Base-by-base conservation (phyloP, 1,140 invertebrate species). In the Calliopsis andreniformis region DNA sequence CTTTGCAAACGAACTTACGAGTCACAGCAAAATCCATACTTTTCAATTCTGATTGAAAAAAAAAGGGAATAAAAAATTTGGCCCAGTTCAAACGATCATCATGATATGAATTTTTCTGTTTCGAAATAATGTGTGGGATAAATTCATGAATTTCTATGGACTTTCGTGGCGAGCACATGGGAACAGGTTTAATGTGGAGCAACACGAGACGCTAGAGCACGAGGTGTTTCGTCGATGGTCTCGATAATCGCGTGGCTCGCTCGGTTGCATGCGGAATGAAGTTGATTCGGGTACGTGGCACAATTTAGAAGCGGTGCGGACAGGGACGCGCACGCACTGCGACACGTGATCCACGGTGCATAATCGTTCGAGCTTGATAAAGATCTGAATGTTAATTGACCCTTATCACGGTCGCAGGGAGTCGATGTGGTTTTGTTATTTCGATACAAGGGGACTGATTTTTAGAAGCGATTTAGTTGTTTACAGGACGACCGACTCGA, bases 261-360 rank as follows among this genome's bases (percentile, higher is more conserved):
- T 4, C 28, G 28, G 10, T 25, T 45, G 71, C 49, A 73, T 73
- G 61, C 61, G 20, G 20, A 73, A 73, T 73, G 71, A 73, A 56
- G 61, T 5, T 28, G 35, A 55, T 73, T 73, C n/a, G 70, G 61
- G 49, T 43, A 73, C 49, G 70, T 61, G 70, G 61, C 71, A 73
- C 51, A 66, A 66, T 73, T 73, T 73, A 73, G n/a, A 45, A 61
- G 47, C 32, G 43, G 2, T 14, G 14, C 16, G 23, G 43, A 51
- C 69, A 49, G 35, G 25, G 49, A 64, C 35, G 43, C 28, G 62
- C 61, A 73, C 51, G 71, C 61, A 56, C 35, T 32, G 45, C 62
- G 39, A 73, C 71, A 66, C 71, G 71, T 73, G 71, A 66, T 66
- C 39, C 28, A 0, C 20, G 14, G 20, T 32, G 42, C 32, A 42